phyloP scores from a whole-genome alignment of 2,797 vertebrate genomes.

The Petrocephalus sullivani region DNA sequence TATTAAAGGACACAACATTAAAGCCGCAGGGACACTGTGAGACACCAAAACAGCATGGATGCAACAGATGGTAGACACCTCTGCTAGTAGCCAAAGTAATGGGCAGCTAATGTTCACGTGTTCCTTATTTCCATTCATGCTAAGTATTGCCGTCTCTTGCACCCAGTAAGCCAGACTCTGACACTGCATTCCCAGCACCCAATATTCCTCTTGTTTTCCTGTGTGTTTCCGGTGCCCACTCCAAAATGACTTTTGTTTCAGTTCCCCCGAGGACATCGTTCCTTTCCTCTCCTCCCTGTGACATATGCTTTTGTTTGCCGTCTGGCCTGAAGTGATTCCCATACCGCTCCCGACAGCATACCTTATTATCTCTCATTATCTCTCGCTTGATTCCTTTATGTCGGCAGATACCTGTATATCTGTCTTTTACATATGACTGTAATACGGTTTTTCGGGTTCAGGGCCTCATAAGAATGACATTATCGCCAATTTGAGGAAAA shows the following conservation, averaged over 20 bases:
- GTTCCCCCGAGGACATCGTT: neutral
- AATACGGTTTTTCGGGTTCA: neutral
- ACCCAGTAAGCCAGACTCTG: neutral
- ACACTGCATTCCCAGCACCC: neutral
- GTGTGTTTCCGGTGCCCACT: neutral
- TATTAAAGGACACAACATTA: neutral
- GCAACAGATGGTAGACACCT: neutral
- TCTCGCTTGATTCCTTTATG: neutral
- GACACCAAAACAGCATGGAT: neutral
- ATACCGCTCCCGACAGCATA: neutral
- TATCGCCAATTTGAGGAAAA: neutral
- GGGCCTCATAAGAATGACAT: neutral
- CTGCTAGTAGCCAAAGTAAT: neutral
- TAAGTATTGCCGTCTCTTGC: neutral
- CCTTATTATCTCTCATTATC: neutral
- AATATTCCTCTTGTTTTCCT: neutral
- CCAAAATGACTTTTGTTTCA: neutral
- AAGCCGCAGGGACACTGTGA: neutral
- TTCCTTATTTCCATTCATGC: neutral
- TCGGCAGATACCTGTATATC: neutral
- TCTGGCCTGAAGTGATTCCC: neutral
- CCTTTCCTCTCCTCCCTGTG: neutral
- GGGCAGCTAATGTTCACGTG: neutral
- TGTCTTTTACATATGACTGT: neutral
- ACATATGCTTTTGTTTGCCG: neutral